These are phyloP conservation scores for Hydrotaea diabolus DNA, from an alignment of 2,888 invertebrate species.

Conservation along the genomic window DNA sequence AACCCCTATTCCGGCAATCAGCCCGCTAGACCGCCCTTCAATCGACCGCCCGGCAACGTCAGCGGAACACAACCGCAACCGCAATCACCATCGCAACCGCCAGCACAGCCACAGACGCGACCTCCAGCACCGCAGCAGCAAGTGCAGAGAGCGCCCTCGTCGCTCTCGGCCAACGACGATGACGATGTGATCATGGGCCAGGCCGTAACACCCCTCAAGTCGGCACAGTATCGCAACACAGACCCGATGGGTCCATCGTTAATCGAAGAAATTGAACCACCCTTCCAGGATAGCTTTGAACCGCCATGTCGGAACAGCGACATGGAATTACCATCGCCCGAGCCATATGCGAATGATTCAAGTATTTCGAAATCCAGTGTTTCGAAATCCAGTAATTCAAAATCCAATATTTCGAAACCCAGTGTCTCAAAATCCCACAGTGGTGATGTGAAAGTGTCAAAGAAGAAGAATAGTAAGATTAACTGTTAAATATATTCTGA, in stretches of 20 bases:
- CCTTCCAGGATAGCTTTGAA: constrained; percentile 59
- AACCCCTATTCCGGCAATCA: constrained; percentile 70
- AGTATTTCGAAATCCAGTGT: constrained; percentile 49
- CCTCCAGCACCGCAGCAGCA: constrained; percentile 69
- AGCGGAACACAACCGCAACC: constrained; percentile 70
- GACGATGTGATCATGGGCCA: constrained; percentile 80
- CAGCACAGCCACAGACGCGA: constrained; percentile 70
- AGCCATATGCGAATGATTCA: constrained; percentile 54
- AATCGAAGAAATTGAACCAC: constrained; percentile 73
- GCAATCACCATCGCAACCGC: constrained; percentile 70
- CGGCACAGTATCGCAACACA: constrained; percentile 68
- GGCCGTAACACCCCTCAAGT: constrained; percentile 78
- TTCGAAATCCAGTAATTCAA: constrained; percentile 49
- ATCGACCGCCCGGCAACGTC: constrained; percentile 68
- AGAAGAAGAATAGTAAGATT: constrained; percentile 68
- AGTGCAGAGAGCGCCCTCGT: constrained; percentile 69
- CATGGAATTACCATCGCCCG: constrained; percentile 54
- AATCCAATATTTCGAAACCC: too few relatives aligned
- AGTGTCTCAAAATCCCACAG: constrained; percentile 46
- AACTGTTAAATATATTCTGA: constrained; percentile 27
- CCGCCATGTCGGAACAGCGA: constrained; percentile 59
- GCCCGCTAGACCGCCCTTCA: constrained; percentile 70
- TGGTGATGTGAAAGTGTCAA: constrained; percentile 3
- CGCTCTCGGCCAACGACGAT: constrained; percentile 74
- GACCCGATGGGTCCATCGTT: constrained; percentile 76